Base-by-base conservation (phyloP, 2,888 invertebrate species). In the Boloria selene region DNA sequence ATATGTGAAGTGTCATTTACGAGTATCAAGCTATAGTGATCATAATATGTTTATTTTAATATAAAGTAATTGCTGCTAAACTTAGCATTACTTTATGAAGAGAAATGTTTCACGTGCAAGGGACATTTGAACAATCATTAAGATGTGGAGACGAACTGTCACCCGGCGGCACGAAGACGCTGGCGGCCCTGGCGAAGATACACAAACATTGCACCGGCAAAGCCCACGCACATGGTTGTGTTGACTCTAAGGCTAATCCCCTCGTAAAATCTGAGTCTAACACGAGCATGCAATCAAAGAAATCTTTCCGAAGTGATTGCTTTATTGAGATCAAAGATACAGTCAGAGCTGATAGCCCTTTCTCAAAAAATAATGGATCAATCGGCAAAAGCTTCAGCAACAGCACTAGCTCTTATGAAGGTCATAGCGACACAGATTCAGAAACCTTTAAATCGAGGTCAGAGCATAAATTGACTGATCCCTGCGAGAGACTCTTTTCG, bases 171-270 rank as follows among this genome's bases (percentile, higher is more conserved):
- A 93, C 91, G 63, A 93, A 93, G 74, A 93, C 88, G 18, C 87
- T 92, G 67, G 92, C 92, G 65, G 92, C 93, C 60, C 83, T 93
- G 70, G 92, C 93, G 73, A 93, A 94, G 78, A 93, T 94, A 68
- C 96, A 96, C 81, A 94, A 94, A 76, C 94, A 94, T 62, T 96
- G 96, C 82, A 95, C 94, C 44, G 96, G 96, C 42, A 94, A 95
- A 77, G 94, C 95, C 0, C 96, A 96, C 80, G 96, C 96, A 13
- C 94, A 95, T 74, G 96, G 96, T 58, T 94, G 94, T 75, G 85
- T 87, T 4, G 94, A 94, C 73, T 87, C 92, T 60, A 86, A 88
- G 73, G 86, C 88, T 64, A 85, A 88, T 73, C 83, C 85, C 58
- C 83, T 93, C 14, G 82, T 85, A 14, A 93, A 90, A 79, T 90